Evolutionary conservation across 37 sponge, comb jelly and placozoan species (phyloP), one percentile per base, ranked within the genome.

Genomic region (Petrosia ficiformis): DNA sequence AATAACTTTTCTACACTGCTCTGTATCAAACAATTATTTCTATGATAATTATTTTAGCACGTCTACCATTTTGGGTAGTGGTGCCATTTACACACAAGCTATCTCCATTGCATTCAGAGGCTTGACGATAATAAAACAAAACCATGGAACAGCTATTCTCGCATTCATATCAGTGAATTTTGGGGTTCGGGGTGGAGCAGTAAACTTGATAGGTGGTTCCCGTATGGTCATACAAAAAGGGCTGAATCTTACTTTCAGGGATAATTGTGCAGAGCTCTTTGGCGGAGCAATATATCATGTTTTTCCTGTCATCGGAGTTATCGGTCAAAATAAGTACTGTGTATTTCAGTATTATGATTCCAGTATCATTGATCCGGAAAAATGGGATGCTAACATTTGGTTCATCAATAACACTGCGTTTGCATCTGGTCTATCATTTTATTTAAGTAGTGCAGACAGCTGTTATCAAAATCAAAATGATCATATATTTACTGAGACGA

Each of bases 321-420:
- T 61, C 63, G 63, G 26, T 26, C 22, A 26, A n/a, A 61, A 11
- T 29, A 8, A 61, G n/a, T 61, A 61, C 28, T 61, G 63, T 29
- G n/a, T 22, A 6, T 61, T 61, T 29, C 28, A 61, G 28, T 61
- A 61, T 61, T 24, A 61, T 24, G 28, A 61, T 22, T n/a, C 63
- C n/a, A 22, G 28, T n/a, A n/a, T 61, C 11, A 8, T n/a, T 26
- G 63, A 61, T 61, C 63, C 63, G 5, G 14, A 24, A 26, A 22
- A 61, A 61, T 61, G 63, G 63, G 5, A 26, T n/a, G 63, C 63
- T n/a, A 61, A 22, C 25, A 61, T 61, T n/a, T 26, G 28, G 5
- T 61, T 61, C 28, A 61, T 26, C 22, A n/a, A 61, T n/a, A 61
- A 61, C 63, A 61, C 63, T 61, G 63, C 63, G 63, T 11, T 11